These are phyloP conservation scores for Tetragnatha versicolor DNA, from an alignment of 1,140 invertebrate species.

Conservation along the genomic window DNA sequence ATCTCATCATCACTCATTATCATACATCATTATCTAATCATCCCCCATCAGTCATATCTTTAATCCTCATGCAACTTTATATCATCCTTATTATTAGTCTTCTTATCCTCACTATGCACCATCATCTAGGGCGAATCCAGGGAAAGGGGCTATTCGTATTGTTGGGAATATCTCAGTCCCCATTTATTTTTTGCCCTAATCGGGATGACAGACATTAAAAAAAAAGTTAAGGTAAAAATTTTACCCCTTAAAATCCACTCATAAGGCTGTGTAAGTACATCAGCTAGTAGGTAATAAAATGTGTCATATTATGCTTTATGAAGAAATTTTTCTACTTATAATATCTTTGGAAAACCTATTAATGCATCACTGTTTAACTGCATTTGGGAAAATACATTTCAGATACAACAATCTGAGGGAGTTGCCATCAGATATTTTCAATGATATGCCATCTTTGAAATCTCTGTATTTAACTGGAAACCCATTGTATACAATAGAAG, in stretches of 20 bases:
- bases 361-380: neutral
- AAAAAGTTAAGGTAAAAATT: neutral
- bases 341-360: neutral
- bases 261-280: neutral
- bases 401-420: conserved; percentile 18
- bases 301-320: neutral
- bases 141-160: too few species aligned
- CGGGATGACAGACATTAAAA: neutral
- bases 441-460: conserved; percentile 6
- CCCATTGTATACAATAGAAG: conserved; percentile 7
- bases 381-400: neutral
- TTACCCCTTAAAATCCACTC: neutral
- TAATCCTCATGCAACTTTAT: too few species aligned
- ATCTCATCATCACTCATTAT: too few species aligned
- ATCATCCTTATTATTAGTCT: too few species aligned
- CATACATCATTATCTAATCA: too few species aligned
- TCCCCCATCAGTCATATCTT: too few species aligned
- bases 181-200: too few species aligned
- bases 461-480: conserved; percentile 37
- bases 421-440: conserved; percentile 23
- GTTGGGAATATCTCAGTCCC: too few species aligned
- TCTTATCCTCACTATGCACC: too few species aligned
- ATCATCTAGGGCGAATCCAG: too few species aligned
- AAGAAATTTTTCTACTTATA: neutral
- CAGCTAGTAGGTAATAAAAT: neutral